Evolutionary conservation across 2,113 vertebrate genomes (phyloP).

Genomic region (Dipodomys ordii): DNA sequence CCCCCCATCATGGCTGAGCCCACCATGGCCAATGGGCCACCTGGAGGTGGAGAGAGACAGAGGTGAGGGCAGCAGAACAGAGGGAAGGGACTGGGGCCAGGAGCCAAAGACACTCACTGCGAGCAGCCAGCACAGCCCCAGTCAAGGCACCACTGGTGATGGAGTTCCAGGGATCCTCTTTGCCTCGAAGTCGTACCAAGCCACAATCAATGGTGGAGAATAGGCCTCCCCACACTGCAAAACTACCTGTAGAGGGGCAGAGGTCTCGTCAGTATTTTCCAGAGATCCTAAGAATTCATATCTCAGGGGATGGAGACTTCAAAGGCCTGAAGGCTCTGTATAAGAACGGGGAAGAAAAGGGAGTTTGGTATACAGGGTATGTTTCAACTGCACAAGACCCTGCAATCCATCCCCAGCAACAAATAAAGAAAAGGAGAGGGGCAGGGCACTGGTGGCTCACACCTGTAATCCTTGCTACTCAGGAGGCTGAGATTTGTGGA

Average conservation of each 20-base stretch:
- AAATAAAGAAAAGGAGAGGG: too few species aligned
- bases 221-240: constrained; percentile 94
- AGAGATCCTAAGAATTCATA: background rate
- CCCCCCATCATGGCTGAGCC: constrained; percentile 96
- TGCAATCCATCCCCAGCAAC: background rate
- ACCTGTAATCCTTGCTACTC: too few species aligned
- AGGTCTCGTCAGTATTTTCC: background rate
- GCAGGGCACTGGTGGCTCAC: background rate
- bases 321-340: background rate
- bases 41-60: constrained; percentile 79
- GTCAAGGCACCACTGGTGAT: constrained; percentile 94
- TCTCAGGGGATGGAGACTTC: background rate
- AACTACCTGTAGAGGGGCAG: constrained; percentile 88
- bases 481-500: too few species aligned
- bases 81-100: background rate
- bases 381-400: too few species aligned
- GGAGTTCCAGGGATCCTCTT: constrained; percentile 96
- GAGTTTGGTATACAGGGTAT: too few species aligned
- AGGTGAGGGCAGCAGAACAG: constrained; percentile 10
- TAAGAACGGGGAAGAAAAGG: background rate
- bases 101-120: constrained; percentile 88
- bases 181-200: constrained; percentile 91
- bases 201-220: constrained; percentile 96
- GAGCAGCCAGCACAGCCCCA: constrained; percentile 92
- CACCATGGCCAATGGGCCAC: constrained; percentile 94